Conservation (phyloP, 53 echinoderm and acorn worm genomes). For the Holothuria leucospilota region DNA sequence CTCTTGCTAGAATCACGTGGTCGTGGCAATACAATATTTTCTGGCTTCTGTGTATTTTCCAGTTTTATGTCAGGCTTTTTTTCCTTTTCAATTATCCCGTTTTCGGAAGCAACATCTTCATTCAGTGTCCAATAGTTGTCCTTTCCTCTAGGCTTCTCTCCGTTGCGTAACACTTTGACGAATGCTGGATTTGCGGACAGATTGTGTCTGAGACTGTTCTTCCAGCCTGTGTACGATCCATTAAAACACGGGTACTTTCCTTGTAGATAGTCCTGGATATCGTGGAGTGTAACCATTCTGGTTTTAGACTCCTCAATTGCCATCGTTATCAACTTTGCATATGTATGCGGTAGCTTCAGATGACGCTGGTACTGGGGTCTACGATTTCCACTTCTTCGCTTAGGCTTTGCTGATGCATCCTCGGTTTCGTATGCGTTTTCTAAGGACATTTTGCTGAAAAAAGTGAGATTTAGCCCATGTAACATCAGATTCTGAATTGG, state of each 20-base stretch:
- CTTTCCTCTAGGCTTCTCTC: constrained; percentile 31
- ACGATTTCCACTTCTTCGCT: background rate
- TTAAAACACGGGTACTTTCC: constrained; percentile 56
- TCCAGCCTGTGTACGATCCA: constrained; percentile 61
- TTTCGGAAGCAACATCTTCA: background rate
- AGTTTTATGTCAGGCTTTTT: background rate
- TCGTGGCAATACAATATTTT: background rate
- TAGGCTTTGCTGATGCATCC: background rate
- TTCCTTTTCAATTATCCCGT: background rate
- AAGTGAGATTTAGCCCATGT: too few relatives aligned
- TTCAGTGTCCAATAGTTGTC: constrained; percentile 42
- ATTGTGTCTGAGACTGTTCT: constrained; percentile 67
- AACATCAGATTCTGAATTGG: too few relatives aligned
- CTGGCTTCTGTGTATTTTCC: background rate
- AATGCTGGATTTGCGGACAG: constrained; percentile 55
- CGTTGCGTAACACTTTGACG: constrained; percentile 55
- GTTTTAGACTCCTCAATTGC: constrained; percentile 54
- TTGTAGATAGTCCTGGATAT: constrained; percentile 53
- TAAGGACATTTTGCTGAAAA: too few relatives aligned
- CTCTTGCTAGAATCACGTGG: background rate
- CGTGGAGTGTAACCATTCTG: constrained; percentile 63
- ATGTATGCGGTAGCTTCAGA: constrained; percentile 61
- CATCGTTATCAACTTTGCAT: constrained; percentile 68
- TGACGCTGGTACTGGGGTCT: constrained; percentile 41
- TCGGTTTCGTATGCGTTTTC: too few relatives aligned